A percentile compares a stretch with the other conserved stretches of the same genome.
Conservation (phyloP, 2,888 invertebrate species). For the Mermis nigrescens region DNA sequence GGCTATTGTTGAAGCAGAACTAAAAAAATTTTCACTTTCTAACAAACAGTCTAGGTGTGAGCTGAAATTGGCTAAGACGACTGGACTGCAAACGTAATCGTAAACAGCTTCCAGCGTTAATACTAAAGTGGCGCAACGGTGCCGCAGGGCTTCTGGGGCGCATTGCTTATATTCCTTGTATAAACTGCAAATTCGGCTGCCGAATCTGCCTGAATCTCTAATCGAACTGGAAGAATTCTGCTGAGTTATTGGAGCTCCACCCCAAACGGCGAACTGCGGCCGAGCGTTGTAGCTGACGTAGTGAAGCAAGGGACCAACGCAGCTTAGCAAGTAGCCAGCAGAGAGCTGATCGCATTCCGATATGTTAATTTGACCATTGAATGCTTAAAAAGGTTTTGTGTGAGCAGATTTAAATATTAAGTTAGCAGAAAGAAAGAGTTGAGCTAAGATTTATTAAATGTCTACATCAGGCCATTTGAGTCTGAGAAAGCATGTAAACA, state of each 20-base stretch:
- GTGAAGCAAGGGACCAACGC: background rate
- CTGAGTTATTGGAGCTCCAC: background rate
- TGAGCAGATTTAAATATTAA: too few species aligned
- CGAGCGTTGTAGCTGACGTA: background rate
- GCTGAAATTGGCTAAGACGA: constrained; percentile 18
- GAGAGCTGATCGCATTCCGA: background rate
- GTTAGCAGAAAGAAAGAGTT: too few species aligned
- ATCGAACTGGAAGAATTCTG: background rate
- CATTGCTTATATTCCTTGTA: constrained; percentile 10
- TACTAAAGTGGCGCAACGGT: background rate
- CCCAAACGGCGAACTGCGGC: background rate
- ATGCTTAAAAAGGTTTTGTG: too few species aligned
- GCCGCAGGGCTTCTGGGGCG: constrained; percentile 4
- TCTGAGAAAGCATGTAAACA: too few species aligned
- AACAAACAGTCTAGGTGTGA: constrained; percentile 19
- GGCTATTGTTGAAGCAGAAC: too few species aligned
- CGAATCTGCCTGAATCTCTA: background rate
- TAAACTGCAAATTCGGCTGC: background rate
- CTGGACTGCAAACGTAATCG: constrained; percentile 20
- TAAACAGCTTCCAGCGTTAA: constrained; percentile 20
- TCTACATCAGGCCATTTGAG: too few species aligned
- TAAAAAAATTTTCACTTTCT: background rate
- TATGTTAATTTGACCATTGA: too few species aligned
- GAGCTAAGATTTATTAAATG: too few species aligned
- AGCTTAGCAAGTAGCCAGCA: background rate